Evolutionary conservation across 2,797 vertebrate species (phyloP).

Genomic region (Diplodus sargus): DNA sequence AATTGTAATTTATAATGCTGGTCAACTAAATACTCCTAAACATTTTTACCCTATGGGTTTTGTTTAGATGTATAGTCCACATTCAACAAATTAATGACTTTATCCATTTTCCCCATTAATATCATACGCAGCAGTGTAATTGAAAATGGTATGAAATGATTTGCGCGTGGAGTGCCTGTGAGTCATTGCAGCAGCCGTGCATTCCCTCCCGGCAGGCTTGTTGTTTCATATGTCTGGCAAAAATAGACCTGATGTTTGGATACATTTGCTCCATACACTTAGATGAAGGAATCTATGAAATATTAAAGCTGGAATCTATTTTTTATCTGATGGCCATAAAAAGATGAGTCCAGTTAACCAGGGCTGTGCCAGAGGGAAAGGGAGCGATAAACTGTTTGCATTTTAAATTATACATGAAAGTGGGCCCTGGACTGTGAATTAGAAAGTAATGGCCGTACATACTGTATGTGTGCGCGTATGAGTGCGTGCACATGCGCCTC

Average conservation of each 20-base stretch:
- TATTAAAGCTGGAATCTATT: conserved; percentile 79
- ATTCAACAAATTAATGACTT: conserved; percentile 25
- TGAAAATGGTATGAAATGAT: conserved; percentile 17
- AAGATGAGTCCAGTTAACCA: conserved; percentile 75
- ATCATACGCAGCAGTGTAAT: conserved; percentile 4
- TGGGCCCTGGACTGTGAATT: conserved; percentile 60
- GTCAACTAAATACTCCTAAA: conserved; percentile 42
- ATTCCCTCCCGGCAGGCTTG: conserved; percentile 25
- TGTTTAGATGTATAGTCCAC: conserved; percentile 38
- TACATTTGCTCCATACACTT: conserved; percentile 67
- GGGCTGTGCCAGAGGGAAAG: conserved; percentile 60
- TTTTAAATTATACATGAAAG: conserved; percentile 83
- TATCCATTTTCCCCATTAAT: neutral
- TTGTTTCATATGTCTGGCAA: conserved; percentile 52
- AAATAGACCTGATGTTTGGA: conserved; percentile 66
- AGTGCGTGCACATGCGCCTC: neutral
- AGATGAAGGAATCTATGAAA: conserved; percentile 76
- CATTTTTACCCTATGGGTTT: conserved; percentile 5
- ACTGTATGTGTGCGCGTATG: conserved; percentile 13
- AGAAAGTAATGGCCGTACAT: conserved; percentile 57
- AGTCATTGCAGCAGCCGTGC: conserved; percentile 28
- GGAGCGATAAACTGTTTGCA: conserved; percentile 74
- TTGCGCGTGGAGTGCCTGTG: neutral
- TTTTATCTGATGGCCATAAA: conserved; percentile 75
- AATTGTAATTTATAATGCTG: conserved; percentile 51